Conservation (phyloP, 2,888 invertebrate species). For the Cantharis flavilabris region DNA sequence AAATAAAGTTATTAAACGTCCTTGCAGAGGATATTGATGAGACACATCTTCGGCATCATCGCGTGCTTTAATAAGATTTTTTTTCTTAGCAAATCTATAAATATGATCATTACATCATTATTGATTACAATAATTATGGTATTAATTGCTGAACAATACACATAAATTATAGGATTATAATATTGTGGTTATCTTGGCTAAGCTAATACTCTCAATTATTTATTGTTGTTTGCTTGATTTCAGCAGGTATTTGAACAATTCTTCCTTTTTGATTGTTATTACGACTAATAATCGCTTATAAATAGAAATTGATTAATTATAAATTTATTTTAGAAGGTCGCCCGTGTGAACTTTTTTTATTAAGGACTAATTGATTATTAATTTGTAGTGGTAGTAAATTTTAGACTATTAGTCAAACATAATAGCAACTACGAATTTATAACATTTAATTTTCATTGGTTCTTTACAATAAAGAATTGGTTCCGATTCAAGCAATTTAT, state of each 20-base stretch:
- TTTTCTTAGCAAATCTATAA: slow-evolving; percentile 15
- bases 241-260: slow-evolving; percentile 5
- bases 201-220: not conserved
- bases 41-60: slow-evolving; percentile 23
- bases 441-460: not conserved
- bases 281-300: slow-evolving; percentile 23
- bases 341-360: slow-evolving; percentile 4
- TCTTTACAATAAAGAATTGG: not conserved
- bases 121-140: slow-evolving; percentile 27
- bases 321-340: slow-evolving; percentile 18
- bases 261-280: slow-evolving; percentile 15
- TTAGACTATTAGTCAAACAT: not conserved
- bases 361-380: not conserved
- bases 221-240: slow-evolving; percentile 11
- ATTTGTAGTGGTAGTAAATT: not conserved
- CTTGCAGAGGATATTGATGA: slow-evolving; percentile 6
- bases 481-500: not conserved
- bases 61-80: slow-evolving; percentile 13
- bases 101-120: slow-evolving; percentile 23
- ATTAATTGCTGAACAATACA: slow-evolving; percentile 16
- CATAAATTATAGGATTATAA: slow-evolving; percentile 19
- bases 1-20: slow-evolving; percentile 5
- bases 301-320: slow-evolving; percentile 25
- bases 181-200: slow-evolving; percentile 17
- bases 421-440: not conserved